Conservation (phyloP, 2,113 vertebrate genomes). For the Colius striatus region DNA sequence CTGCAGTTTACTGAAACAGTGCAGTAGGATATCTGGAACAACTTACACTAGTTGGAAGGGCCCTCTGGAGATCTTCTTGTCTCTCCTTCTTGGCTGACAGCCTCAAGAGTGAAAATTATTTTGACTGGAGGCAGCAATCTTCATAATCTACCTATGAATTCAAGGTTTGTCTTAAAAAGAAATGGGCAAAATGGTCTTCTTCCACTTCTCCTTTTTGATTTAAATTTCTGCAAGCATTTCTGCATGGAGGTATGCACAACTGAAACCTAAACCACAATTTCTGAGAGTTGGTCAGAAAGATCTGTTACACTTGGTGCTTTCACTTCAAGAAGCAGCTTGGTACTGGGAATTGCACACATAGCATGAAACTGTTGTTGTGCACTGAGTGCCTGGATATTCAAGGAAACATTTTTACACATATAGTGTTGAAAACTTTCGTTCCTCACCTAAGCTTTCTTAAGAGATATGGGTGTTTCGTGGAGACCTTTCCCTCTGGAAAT, state of each 20-base stretch:
- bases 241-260: background rate
- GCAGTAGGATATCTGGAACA: too few species aligned
- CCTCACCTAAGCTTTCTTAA: background rate
- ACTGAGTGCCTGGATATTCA: background rate
- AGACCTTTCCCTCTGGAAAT: background rate
- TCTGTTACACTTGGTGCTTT: background rate
- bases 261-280: background rate
- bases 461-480: background rate
- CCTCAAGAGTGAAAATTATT: background rate
- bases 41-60: background rate
- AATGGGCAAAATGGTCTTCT: background rate
- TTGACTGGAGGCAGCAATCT: background rate
- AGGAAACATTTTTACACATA: background rate
- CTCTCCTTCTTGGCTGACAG: background rate
- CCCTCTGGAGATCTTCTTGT: background rate
- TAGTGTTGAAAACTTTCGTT: background rate
- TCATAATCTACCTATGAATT: background rate
- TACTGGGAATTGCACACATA: too few species aligned
- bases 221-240: background rate
- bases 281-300: background rate
- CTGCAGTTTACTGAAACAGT: background rate
- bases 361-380: background rate
- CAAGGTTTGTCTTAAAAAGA: background rate
- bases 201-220: background rate
- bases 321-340: background rate